These are phyloP conservation scores for Columba guinea DNA, from an alignment of 2,797 vertebrate genomes.

Conservation along the genomic window DNA sequence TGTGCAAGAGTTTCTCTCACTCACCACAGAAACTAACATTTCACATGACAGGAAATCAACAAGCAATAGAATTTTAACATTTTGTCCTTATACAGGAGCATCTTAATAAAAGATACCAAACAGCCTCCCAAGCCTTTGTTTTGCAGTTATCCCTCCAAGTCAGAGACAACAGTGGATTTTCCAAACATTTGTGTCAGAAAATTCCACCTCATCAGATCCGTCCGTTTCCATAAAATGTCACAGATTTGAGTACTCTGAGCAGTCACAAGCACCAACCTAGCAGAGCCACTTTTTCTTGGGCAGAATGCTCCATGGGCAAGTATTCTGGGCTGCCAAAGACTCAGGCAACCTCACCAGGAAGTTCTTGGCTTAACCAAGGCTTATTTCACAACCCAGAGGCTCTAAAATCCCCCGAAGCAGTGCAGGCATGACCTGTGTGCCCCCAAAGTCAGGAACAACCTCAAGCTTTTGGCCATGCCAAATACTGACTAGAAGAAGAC, in stretches of 20 bases:
- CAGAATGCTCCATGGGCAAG: not conserved
- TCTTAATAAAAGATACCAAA: not conserved
- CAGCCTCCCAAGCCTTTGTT: not conserved
- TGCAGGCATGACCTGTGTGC: not conserved
- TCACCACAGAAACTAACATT: conserved; percentile 38
- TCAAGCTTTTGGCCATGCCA: not conserved
- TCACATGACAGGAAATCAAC: conserved; percentile 42
- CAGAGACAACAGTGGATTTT: not conserved
- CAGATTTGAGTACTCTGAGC: not conserved
- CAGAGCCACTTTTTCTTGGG: not conserved
- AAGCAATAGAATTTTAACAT: not conserved
- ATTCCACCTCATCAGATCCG: not conserved
- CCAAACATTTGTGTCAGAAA: not conserved
- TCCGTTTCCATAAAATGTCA: not conserved
- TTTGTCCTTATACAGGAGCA: not conserved
- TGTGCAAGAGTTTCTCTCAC: conserved; percentile 14
- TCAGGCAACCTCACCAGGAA: not conserved
- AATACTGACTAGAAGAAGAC: not conserved
- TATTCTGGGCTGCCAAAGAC: not conserved
- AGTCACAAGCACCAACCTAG: not conserved
- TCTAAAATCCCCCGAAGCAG: not conserved
- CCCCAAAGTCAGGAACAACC: not conserved
- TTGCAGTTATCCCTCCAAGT: not conserved
- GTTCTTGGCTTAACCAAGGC: not conserved
- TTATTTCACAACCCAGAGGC: not conserved